Conservation (phyloP, 2,113 vertebrate genomes). For the Corydoras sp. region DNA sequence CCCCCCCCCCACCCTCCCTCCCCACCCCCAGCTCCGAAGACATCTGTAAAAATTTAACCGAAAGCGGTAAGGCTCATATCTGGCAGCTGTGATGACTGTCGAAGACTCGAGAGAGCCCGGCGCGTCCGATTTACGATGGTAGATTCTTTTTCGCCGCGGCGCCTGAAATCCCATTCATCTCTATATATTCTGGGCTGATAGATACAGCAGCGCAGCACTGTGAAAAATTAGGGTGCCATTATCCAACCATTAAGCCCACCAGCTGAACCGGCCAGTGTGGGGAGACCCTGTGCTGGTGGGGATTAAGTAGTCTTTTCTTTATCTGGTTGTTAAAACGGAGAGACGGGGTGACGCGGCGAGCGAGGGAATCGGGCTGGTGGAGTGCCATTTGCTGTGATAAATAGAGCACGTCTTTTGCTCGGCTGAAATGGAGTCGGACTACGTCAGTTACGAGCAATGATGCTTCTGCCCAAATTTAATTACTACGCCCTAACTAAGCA, state of each 20-base stretch:
- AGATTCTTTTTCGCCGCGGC: slow-evolving; percentile 31
- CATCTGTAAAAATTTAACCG: slow-evolving; percentile 45
- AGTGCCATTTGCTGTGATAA: neutral
- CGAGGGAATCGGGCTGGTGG: neutral
- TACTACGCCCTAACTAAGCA: slow-evolving; percentile 3
- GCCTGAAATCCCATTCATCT: slow-evolving; percentile 37
- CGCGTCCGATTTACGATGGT: slow-evolving; percentile 35
- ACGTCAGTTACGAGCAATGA: neutral
- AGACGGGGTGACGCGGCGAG: neutral
- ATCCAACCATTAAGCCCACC: slow-evolving; percentile 38
- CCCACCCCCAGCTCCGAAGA: slow-evolving; percentile 23
- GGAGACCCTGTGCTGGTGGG: slow-evolving; percentile 1
- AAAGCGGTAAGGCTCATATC: slow-evolving; percentile 36
- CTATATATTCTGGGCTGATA: slow-evolving; percentile 30
- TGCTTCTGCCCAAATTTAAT: slow-evolving; percentile 12
- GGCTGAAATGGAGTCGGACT: neutral
- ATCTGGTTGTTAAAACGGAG: neutral
- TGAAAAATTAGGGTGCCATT: slow-evolving; percentile 41
- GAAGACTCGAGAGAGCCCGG: slow-evolving; percentile 23
- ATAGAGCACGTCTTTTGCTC: slow-evolving; percentile 5
- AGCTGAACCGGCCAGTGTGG: slow-evolving; percentile 19
- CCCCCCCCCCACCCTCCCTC: neutral
- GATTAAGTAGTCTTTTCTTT: slow-evolving; percentile 10
- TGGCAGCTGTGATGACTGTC: slow-evolving; percentile 32
- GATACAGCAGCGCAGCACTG: slow-evolving; percentile 35